phyloP scores from a whole-genome alignment of 2,888 invertebrate genomes.

The Eledone cirrhosa region DNA sequence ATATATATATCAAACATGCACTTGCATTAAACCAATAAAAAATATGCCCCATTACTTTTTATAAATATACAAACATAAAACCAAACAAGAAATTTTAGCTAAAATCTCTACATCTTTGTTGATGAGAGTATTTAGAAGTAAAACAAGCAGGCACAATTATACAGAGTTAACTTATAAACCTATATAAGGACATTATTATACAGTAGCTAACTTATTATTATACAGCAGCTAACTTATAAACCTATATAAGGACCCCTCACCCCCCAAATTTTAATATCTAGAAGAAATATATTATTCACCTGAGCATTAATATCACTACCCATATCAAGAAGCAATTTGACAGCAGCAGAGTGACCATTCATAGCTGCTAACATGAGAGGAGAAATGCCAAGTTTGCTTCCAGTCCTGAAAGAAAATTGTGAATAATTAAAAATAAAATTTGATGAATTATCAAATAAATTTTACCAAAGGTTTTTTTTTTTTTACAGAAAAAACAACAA shows the following conservation, averaged over 20 bases:
- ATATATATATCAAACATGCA: too few species aligned
- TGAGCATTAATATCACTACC: slow-evolving; percentile 99
- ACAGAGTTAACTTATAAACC: too few species aligned
- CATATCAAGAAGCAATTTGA: slow-evolving; percentile 92
- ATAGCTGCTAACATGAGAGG: slow-evolving; percentile 99
- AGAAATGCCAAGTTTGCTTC: slow-evolving; percentile 96
- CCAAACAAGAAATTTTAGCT: too few species aligned
- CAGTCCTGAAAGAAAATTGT: slow-evolving; percentile 67
- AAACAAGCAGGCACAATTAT: too few species aligned
- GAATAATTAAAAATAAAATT: background rate
- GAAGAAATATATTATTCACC: slow-evolving; percentile 47
- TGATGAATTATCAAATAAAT: background rate
- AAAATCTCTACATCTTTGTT: too few species aligned
- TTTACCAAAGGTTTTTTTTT: too few species aligned
- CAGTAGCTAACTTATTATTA: background rate
- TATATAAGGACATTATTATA: too few species aligned
- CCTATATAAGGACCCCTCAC: background rate
- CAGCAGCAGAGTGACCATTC: slow-evolving; percentile 97
- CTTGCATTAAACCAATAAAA: background rate
- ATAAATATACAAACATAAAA: too few species aligned
- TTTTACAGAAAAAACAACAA: too few species aligned
- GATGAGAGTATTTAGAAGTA: too few species aligned
- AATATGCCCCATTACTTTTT: background rate
- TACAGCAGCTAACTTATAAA: background rate
- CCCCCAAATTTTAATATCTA: too few species aligned